A percentile compares a stretch with the other conserved stretches of the same genome.
Evolutionary conservation across 2,113 vertebrate species (phyloP).

Genomic region (Ploceus nigricollis): DNA sequence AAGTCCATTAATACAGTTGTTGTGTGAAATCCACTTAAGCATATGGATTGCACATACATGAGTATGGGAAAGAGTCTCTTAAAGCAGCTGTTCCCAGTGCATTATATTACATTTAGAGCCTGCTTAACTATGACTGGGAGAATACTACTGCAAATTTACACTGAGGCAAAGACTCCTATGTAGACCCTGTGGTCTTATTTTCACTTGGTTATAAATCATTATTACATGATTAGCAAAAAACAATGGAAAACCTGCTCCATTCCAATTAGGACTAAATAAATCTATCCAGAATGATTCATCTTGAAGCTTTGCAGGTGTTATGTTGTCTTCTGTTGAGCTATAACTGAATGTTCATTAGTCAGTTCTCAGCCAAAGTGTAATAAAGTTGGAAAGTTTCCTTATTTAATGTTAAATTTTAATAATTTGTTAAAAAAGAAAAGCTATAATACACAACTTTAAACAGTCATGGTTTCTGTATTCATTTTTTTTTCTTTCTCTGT

Average conservation of each 20-base stretch:
- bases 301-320: background rate
- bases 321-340: background rate
- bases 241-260: background rate
- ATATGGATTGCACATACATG: background rate
- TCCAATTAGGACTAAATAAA: background rate
- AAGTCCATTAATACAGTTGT: conserved; percentile 3
- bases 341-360: background rate
- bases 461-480: fast-evolving
- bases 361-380: background rate
- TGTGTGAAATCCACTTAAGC: conserved; percentile 3
- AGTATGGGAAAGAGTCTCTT: background rate
- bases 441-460: background rate
- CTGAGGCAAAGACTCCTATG: background rate
- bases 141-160: background rate
- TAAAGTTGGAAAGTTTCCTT: background rate
- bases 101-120: background rate
- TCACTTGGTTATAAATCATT: background rate
- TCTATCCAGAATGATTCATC: background rate
- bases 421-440: background rate
- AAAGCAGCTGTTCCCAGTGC: background rate
- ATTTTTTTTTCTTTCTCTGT: background rate
- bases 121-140: background rate
- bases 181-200: background rate
- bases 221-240: background rate
- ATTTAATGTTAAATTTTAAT: background rate